Evolutionary conservation across 2,797 vertebrate genomes (phyloP), one percentile per base, ranked within the genome.

Genomic region (Lutjanus argentimaculatus): DNA sequence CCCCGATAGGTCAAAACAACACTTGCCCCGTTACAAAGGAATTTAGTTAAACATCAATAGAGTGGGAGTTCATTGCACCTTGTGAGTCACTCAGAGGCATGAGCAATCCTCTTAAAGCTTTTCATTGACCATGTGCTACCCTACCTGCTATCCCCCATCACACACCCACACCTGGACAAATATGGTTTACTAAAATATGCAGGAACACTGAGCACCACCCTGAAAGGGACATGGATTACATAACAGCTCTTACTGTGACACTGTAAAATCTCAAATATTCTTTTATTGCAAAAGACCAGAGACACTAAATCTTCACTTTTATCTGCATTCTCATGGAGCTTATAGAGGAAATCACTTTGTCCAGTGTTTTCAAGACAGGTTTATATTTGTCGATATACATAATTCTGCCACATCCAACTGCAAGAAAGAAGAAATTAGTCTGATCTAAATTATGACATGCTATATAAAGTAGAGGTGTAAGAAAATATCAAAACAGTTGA

Each of bases 11-110:
- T 72, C 62, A 71, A 36, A 74, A 66, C 43, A 82, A 36, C 12
- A 25, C 25, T 42, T 22, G 1, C 30, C 42, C 40, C 30, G 30
- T 36, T 36, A 91, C 88, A 90, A 88, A 88, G 80, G 82, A 90
- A 88, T 93, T 85, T 83, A 74, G 91, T 93, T 93, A 89, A 93
- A 90, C 89, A 92, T 94, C 88, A 89, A 87, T 88, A 66, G 81
- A 88, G 71, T 46, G 55, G 43, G 59, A 87, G 88, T 91, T 83
- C 77, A 88, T 83, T 89, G 84, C 83, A 86, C 85, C 73, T 85
- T 79, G 72, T 70, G 67, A 89, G 83, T 89, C 84, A 85, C 46
- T 77, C 72, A 43, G 77, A 80, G 79, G 59, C 86, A 85, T 21
- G 21, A 86, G 74, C 82, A 89, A 88, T 90, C 86, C 90, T 88